Conservation (phyloP, 2,888 invertebrate species). For the Crossocerus cetratus region DNA sequence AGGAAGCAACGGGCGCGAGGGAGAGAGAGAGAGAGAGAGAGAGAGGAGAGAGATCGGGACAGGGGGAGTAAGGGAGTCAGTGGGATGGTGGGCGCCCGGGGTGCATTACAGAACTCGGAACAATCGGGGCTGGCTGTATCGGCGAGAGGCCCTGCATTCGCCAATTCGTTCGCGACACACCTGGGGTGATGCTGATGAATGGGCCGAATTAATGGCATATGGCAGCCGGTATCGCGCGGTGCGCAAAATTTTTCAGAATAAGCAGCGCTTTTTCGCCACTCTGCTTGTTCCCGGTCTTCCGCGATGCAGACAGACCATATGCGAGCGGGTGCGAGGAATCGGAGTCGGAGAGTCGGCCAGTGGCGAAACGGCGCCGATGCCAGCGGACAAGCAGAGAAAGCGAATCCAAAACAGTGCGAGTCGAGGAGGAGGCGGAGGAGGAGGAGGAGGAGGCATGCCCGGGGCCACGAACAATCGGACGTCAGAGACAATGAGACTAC, state of each 20-base stretch:
- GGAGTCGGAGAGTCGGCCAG: background rate
- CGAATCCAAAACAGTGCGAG: background rate
- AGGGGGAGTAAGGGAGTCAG: background rate
- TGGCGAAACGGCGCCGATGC: background rate
- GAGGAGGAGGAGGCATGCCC: conserved; percentile 27
- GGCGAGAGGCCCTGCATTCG: conserved; percentile 8
- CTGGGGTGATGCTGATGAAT: conserved; percentile 66
- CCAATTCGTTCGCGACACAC: conserved; percentile 46
- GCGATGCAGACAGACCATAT: conserved; percentile 47
- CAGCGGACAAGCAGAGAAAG: conserved; percentile 3
- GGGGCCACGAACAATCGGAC: conserved; percentile 58
- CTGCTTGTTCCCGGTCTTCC: conserved; percentile 16
- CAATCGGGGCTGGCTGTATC: conserved; percentile 37
- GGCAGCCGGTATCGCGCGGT: conserved; percentile 50
- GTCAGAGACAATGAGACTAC: conserved; percentile 66
- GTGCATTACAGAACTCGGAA: conserved; percentile 15
- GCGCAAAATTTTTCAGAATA: conserved; percentile 41
- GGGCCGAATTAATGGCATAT: conserved; percentile 69
- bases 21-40: background rate
- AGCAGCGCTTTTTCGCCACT: background rate
- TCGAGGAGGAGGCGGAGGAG: background rate
- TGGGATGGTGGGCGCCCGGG: background rate
- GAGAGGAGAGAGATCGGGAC: background rate
- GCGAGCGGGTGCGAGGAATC: conserved; percentile 17
- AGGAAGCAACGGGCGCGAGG: background rate